Evolutionary conservation across 2,797 vertebrate genomes (phyloP), one percentile per base, ranked within the genome.

Genomic region (Myotis findleyi): DNA sequence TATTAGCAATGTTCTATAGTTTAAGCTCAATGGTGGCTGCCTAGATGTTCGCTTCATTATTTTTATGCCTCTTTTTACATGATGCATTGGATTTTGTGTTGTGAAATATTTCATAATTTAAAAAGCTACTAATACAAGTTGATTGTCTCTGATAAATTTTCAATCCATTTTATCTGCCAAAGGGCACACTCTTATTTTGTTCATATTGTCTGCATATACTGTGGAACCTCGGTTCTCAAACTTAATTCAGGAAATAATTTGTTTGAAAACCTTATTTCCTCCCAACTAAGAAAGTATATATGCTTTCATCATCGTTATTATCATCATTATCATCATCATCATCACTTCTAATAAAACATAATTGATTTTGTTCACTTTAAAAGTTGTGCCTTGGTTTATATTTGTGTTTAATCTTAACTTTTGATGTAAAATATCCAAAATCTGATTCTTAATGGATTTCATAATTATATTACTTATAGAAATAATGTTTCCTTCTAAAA

Each of bases 351-450:
- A 73, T 86, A 84, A 90, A 94, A 55, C 49, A 64, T 68, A 71
- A 44, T 57, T 86, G 41, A 47, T 59, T 81, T 91, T 93, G 33
- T 30, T 90, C 55, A 85, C n/a, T 81, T 79, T 41, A 11, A 17
- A 51, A 88, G 36, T 57, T 77, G 25, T 93, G 41, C 80, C 33
- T 90, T 49, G 38, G 69, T 80, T 79, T 72, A 62, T 36, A 27
- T 25, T 49, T 55, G 73, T 84, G 12, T 89, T 77, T 53, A 93
- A 76, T 80, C 17, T 79, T 83, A 62, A n/a, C 10, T 89, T 93
- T 89, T 95, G 64, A 66, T 94, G 12, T 77, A 76, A 83, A 71
- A 80, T 87, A 83, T 75, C 51, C 49, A 88, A 86, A 94, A 81
- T 93, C 27, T 93, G 59, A 86, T 84, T 80, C 36, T 73, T 79